Conservation (phyloP, 2,888 invertebrate species). For the Lymantria monacha region DNA sequence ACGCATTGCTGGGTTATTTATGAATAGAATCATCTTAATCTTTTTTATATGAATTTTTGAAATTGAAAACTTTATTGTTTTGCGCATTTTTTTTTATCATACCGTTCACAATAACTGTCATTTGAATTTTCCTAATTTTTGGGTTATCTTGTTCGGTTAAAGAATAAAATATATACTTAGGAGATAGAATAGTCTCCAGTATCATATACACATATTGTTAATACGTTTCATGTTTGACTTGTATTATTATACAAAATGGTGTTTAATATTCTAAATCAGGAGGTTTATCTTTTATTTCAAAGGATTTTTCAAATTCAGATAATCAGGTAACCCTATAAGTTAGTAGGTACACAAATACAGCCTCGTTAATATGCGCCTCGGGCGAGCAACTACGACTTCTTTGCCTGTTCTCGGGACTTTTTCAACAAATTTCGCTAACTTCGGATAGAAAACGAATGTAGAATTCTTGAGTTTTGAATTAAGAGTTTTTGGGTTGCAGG, state of each 20-base stretch:
- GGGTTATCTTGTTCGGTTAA: too few species aligned
- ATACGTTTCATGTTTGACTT: too few species aligned
- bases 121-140: too few species aligned
- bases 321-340: constrained; percentile 26
- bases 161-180: too few species aligned
- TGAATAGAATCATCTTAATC: not conserved
- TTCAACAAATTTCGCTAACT: constrained; percentile 48
- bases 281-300: constrained; percentile 1
- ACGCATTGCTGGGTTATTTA: constrained; percentile 13
- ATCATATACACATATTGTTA: too few species aligned
- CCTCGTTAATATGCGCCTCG: constrained; percentile 54
- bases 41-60: not conserved
- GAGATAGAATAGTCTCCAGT: too few species aligned
- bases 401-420: constrained; percentile 48
- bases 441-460: constrained; percentile 39
- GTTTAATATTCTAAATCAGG: too few species aligned
- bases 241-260: too few species aligned
- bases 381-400: constrained; percentile 41
- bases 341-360: constrained; percentile 20
- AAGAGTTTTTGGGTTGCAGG: constrained; percentile 29
- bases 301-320: constrained; percentile 10
- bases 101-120: too few species aligned
- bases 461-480: constrained; percentile 31
- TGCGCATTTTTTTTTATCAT: too few species aligned
- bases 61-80: not conserved